Conservation (phyloP, 1,140 invertebrate genomes). For the Drosophila sulfurigaster region DNA sequence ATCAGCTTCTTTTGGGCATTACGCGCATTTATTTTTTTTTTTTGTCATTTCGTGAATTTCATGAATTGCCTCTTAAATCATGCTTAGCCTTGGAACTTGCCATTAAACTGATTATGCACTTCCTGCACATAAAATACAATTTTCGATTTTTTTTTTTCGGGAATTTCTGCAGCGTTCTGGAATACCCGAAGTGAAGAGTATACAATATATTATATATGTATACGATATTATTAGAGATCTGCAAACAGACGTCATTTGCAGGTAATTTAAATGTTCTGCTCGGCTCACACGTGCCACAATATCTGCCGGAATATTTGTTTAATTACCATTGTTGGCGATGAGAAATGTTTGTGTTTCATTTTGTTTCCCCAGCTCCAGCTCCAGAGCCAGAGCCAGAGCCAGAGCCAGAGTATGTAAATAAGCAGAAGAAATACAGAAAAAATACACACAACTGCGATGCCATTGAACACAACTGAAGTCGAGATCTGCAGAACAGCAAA, state of each 20-base stretch:
- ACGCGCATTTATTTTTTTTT: too few relatives aligned
- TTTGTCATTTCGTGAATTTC: too few relatives aligned
- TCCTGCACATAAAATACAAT: neutral
- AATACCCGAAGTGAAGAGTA: too few relatives aligned
- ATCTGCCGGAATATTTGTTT: conserved; percentile 1
- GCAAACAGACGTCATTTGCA: neutral
- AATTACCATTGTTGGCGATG: conserved; percentile 1
- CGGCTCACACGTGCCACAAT: conserved; percentile 12
- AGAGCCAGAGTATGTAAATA: neutral
- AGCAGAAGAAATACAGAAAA: neutral
- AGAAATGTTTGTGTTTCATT: conserved; percentile 10
- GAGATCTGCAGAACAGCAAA: neutral
- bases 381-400: too few relatives aligned
- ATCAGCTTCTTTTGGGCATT: neutral
- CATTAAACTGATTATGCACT: neutral
- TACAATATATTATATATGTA: too few relatives aligned
- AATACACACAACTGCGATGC: too few relatives aligned
- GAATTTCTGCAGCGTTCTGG: neutral
- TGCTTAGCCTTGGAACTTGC: neutral
- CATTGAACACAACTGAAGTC: neutral
- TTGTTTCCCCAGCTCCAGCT: neutral
- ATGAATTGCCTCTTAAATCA: conserved; percentile 1
- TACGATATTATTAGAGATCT: too few relatives aligned
- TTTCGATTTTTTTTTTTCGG: neutral
- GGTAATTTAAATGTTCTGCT: neutral